These are phyloP conservation scores for Sinocyclocheilus rhinocerous DNA, from an alignment of 2,113 vertebrate species.

Conservation along the genomic window DNA sequence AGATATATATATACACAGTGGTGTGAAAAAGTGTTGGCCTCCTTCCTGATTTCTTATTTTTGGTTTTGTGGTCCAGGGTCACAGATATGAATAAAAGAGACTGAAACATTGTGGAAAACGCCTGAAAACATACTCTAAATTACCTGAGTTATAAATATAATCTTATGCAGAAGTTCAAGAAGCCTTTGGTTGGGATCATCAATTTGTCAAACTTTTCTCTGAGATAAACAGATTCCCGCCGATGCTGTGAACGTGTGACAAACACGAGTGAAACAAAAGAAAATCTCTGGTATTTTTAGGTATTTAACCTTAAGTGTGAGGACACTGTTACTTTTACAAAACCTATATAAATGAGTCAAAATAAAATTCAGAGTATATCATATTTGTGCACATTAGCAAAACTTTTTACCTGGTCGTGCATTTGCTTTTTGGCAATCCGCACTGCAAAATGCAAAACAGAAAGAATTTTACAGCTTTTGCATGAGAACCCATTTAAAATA, in stretches of 20 bases:
- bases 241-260: conserved; percentile 63
- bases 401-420: conserved; percentile 77
- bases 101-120: too few species aligned
- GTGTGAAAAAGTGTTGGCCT: too few species aligned
- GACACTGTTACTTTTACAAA: not conserved
- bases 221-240: conserved; percentile 81
- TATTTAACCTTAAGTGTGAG: not conserved
- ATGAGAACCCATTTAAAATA: too few species aligned
- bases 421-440: conserved; percentile 71
- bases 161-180: conserved; percentile 88
- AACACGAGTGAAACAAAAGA: not conserved
- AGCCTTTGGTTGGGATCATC: conserved; percentile 89
- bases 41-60: too few species aligned
- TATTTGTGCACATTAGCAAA: not conserved
- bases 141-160: conserved; percentile 89
- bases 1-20: too few species aligned
- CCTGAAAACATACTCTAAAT: conserved; percentile 50
- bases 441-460: conserved; percentile 56
- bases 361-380: not conserved
- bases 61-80: too few species aligned
- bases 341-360: not conserved
- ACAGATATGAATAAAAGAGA: not conserved
- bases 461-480: not conserved
- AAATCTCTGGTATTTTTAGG: not conserved
- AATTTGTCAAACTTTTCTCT: too few species aligned